These are phyloP conservation scores for Tetrapedia diversipes DNA, from an alignment of 2,888 invertebrate genomes.

Conservation along the genomic window DNA sequence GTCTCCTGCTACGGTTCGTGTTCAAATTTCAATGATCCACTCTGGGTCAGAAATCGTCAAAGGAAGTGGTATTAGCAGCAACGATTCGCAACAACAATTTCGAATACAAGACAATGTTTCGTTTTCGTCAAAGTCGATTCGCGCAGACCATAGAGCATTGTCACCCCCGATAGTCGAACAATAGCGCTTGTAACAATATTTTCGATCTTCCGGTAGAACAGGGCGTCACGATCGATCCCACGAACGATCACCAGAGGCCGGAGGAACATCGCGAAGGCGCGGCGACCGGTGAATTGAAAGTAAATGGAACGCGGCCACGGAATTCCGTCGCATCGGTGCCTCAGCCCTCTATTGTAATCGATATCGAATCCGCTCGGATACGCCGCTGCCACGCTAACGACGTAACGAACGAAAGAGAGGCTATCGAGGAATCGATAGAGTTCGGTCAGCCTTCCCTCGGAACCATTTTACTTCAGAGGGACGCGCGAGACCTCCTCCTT, in stretches of 20 bases:
- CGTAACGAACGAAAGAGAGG: constrained; percentile 45
- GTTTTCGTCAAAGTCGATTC: too few relatives aligned
- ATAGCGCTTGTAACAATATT: too few relatives aligned
- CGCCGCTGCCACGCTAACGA: constrained; percentile 30
- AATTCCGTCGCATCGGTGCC: constrained; percentile 30
- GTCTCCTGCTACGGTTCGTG: too few relatives aligned
- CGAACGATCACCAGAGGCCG: neutral
- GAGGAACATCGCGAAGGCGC: neutral
- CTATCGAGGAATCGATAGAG: constrained; percentile 34
- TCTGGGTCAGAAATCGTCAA: too few relatives aligned
- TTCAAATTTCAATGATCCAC: too few relatives aligned
- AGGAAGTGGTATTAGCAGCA: too few relatives aligned
- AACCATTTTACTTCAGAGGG: constrained; percentile 28
- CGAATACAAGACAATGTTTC: too few relatives aligned
- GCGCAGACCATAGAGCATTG: too few relatives aligned
- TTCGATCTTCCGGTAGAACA: neutral
- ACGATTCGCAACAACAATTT: too few relatives aligned
- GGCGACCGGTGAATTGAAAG: constrained; percentile 22
- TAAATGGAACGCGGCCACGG: constrained; percentile 40
- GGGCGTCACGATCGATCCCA: neutral
- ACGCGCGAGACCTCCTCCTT: neutral
- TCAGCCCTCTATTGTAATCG: constrained; percentile 34
- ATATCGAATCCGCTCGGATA: constrained; percentile 35
- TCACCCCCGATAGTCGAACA: too few relatives aligned
- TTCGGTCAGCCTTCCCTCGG: constrained; percentile 12